Evolutionary conservation across 2,888 invertebrate genomes (phyloP), one percentile per base, ranked within the genome.

Genomic region (Netelia inedita): DNA sequence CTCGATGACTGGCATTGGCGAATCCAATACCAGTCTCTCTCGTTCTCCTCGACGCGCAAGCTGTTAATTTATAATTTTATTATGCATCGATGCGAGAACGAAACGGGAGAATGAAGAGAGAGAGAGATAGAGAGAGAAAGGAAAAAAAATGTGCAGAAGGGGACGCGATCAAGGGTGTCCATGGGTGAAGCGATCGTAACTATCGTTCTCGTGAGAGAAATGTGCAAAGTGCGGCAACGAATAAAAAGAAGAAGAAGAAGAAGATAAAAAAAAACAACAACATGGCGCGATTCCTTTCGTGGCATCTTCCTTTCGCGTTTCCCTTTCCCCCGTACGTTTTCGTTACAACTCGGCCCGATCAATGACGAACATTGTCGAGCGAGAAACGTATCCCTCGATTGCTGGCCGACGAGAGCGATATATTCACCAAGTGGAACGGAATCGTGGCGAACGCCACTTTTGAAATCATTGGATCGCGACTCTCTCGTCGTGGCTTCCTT

Each of bases 31-130:
- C 14, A 21, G 14, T 16, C 9, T 19, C 59, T 8, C 50, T 11
- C 23, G 11, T 8, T 55, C 66, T 16, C 35, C 35, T 35, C 35
- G 35, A 5, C 65, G 19, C 14, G 50, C 41, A 55, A 69, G 68
- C 83, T 66, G 57, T 71, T 83, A 76, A 83, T 83, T 83, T 83
- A 83, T 83, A 71, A 75, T 75, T 83, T 83, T 72, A 83, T 83
- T 72, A 80, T 76, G 75, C 79, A 66, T 82, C 66, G 72, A 63
- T 69, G 28, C 63, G 21, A 21, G 46, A 46, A 46, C 14, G 46
- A 14, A 46, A 46, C 46, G 46, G 46, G 46, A 46, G 53, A 59
- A 76, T 65, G 43, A 43, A 65, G 19, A 61, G 9, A 10, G 28
- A 19, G 68, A 43, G 50, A 41, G n/a, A 65, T 10, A 35, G 43